phyloP scores from a whole-genome alignment of 2,113 vertebrate species.

The Psilopsiagon aymara region DNA sequence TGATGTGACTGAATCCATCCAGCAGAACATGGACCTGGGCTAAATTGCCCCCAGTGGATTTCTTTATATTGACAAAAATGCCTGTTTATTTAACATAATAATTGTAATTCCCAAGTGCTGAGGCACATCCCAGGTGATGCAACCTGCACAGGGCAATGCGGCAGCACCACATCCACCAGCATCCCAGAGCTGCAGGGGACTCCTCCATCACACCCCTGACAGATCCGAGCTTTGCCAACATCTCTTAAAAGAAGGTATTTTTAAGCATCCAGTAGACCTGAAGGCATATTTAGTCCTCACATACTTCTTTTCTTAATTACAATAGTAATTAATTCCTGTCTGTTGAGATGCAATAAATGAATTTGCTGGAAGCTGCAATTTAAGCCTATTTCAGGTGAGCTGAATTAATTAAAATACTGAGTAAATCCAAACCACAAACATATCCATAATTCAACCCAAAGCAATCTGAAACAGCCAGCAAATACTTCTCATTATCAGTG shows the following conservation, averaged over 20 bases:
- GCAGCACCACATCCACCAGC: fast-evolving
- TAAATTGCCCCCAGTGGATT: neutral
- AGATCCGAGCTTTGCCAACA: neutral
- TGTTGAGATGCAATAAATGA: neutral
- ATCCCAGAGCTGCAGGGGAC: neutral
- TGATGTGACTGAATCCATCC: neutral
- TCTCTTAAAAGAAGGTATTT: neutral
- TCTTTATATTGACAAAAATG: neutral
- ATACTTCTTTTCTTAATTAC: neutral
- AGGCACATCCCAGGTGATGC: neutral
- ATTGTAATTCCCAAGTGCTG: neutral
- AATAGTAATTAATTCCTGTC: neutral
- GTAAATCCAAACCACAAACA: slow-evolving; percentile 33
- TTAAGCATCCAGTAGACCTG: neutral
- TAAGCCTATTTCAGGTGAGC: neutral
- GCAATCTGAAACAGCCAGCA: neutral
- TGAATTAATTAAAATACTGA: neutral
- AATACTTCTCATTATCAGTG: neutral
- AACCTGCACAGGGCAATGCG: fast-evolving
- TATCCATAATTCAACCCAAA: neutral
- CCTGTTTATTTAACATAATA: neutral
- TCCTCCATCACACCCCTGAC: neutral
- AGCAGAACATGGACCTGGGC: neutral
- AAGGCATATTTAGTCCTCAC: neutral
- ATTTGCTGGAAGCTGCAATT: neutral